These are phyloP conservation scores for Heteractis magnifica DNA, from an alignment of 92 coral and sea anemone genomes.

Conservation along the genomic window DNA sequence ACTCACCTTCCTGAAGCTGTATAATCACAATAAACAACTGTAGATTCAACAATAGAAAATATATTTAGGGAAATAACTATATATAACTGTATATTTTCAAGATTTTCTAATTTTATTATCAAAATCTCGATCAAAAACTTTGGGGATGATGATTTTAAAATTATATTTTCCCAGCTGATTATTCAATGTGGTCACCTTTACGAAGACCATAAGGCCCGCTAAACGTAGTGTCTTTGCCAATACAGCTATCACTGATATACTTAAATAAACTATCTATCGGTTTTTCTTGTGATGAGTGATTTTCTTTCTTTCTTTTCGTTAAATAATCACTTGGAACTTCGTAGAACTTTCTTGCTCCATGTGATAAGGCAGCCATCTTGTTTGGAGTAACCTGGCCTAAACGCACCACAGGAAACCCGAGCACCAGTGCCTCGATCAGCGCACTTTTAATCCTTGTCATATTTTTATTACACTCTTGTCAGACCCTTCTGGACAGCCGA, in stretches of 20 bases:
- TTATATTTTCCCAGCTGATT: background rate
- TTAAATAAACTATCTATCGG: conserved; percentile 46
- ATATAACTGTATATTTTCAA: background rate
- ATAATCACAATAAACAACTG: conserved; percentile 91
- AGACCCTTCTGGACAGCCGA: no score
- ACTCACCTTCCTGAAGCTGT: conserved; percentile 97
- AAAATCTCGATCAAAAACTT: background rate
- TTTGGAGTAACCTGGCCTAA: conserved; percentile 28
- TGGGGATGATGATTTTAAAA: background rate
- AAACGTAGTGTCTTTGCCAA: conserved; percentile 84
- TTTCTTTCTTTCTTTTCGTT: conserved; percentile 19
- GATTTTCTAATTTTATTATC: background rate
- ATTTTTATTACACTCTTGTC: background rate
- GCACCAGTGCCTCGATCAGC: background rate
- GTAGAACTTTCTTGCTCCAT: conserved; percentile 84
- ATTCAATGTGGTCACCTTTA: conserved; percentile 49
- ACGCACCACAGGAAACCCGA: conserved; percentile 18
- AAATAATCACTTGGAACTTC: conserved; percentile 75
- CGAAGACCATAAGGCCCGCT: conserved; percentile 86
- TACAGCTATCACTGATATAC: conserved; percentile 75
- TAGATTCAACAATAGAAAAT: conserved; percentile 6
- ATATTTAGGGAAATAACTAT: background rate
- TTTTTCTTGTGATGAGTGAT: conserved; percentile 14
- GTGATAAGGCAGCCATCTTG: conserved; percentile 85
- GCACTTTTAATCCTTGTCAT: background rate